phyloP scores from a whole-genome alignment of 2,113 vertebrate species.

The Trogon melanurus region DNA sequence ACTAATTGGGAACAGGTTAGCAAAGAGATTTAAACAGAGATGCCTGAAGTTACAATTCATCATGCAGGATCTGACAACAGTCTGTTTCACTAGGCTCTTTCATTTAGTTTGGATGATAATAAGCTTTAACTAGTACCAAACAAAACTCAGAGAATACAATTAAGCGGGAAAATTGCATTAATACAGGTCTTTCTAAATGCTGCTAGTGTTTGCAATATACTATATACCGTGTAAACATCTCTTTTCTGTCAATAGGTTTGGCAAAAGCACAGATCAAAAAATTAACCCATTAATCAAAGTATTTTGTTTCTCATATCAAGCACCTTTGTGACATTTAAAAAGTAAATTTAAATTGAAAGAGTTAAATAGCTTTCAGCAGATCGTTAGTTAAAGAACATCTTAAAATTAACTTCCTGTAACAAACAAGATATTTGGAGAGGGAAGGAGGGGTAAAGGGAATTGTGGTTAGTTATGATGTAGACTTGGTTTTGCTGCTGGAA shows the following conservation, averaged over 20 bases:
- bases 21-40: neutral
- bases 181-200: neutral
- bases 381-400: neutral
- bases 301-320: neutral
- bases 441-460: neutral
- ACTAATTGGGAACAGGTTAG: constrained; percentile 75
- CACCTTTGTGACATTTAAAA: neutral
- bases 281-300: neutral
- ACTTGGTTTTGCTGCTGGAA: neutral
- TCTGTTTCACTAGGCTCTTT: constrained; percentile 18
- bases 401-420: neutral
- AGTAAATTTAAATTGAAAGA: neutral
- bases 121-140: neutral
- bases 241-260: neutral
- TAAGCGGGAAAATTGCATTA: neutral
- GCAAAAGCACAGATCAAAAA: neutral
- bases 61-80: constrained; percentile 30
- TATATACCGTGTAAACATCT: neutral
- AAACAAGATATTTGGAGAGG: neutral
- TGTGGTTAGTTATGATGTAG: neutral
- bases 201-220: neutral
- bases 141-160: neutral
- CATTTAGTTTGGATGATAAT: constrained; percentile 7
- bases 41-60: constrained; percentile 33
- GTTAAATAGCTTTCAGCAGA: neutral